Conservation (phyloP, 2,113 vertebrate species). For the Oenanthe melanoleuca region DNA sequence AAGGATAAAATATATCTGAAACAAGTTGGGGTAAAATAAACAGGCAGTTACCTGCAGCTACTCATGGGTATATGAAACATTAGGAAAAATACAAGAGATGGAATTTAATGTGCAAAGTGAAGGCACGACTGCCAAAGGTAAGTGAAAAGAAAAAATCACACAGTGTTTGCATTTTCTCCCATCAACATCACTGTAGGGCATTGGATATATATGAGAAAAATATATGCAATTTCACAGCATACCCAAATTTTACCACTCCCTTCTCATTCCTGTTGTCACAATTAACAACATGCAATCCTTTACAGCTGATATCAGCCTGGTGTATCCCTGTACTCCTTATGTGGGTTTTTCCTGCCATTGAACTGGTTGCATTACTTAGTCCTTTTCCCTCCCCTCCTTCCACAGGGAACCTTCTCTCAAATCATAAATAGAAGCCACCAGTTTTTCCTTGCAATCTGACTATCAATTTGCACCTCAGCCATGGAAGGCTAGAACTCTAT, state of each 20-base stretch:
- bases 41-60: not conserved
- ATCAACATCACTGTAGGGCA: not conserved
- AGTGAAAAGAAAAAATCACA: not conserved
- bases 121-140: not conserved
- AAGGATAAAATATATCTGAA: not conserved
- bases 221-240: not conserved
- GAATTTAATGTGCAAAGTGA: not conserved
- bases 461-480: conserved; percentile 82
- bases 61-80: not conserved
- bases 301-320: not conserved
- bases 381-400: conserved; percentile 32
- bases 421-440: conserved; percentile 67
- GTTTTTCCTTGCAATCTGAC: conserved; percentile 66
- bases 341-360: not conserved
- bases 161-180: not conserved
- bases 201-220: not conserved
- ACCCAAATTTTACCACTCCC: not conserved
- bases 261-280: not conserved
- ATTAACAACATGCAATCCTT: not conserved
- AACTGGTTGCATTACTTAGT: not conserved
- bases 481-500: conserved; percentile 74
- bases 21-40: not conserved
- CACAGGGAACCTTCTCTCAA: conserved; percentile 59
- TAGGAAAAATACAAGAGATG: not conserved
- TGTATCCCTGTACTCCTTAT: not conserved